Base-by-base conservation (phyloP, 2,888 invertebrate genomes). In the Nowickia ferox region DNA sequence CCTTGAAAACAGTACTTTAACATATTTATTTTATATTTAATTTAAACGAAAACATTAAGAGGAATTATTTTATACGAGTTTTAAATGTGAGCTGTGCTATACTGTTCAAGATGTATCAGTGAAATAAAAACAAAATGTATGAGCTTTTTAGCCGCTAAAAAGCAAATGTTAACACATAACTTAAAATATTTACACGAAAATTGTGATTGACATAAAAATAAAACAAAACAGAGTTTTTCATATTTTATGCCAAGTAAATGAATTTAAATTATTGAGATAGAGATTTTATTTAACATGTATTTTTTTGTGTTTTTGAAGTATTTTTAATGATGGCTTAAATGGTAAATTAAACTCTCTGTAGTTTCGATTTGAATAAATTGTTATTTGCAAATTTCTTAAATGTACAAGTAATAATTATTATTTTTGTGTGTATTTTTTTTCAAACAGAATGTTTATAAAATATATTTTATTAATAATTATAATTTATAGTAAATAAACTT, bases 181-280 rank as follows among this genome's bases (percentile, higher is more conserved):
- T 77, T 17, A 68, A 77, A 77, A 68, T 77, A 77, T 77, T 77
- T 77, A 69, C 77, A 77, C 59, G 22, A 77, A 65, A 63, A 22
- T 10, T 46, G 44, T 10, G 10, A 61, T n/a, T 17, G 61, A 61
- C 9, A n/a, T 30, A 30, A 30, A 30, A 30, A 30, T 6, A 30
- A 30, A 30, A 30, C 4, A 3, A 30, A 6, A 30, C 30, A 5
- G 30, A 30, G 30, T 30, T 30, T 30, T 30, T 30, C 30, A 30
- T 30, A 30, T 53, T 53, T 15, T 11, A 40, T 66, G 15, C n/a
- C 65, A 46, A 48, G 51, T 40, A 30, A 15, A 17, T 38, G 51
- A 48, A 38, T 51, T 22, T 38, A 55, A 15, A n/a, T 1, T 15
- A 38, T 72, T 61, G 19, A 19, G 30, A 6, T 6, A 63, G 44